Evolutionary conservation across 2,797 vertebrate genomes (phyloP).

Genomic region (Dendrocincla tyrannina): DNA sequence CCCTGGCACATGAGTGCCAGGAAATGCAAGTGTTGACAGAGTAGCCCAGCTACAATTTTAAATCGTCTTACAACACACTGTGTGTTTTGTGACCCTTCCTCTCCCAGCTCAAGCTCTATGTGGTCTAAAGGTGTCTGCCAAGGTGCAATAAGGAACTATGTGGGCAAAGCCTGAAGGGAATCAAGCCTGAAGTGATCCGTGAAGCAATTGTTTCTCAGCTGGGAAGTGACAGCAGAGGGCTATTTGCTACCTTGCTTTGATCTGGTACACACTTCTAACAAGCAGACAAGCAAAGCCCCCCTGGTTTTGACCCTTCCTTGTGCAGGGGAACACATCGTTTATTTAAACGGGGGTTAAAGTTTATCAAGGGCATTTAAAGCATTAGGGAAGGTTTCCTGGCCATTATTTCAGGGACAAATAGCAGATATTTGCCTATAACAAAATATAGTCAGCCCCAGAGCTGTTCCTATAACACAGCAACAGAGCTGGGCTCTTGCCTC

Average conservation of each 20-base stretch:
- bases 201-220: background rate
- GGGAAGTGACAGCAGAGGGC: background rate
- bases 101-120: rapidly evolving
- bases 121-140: background rate
- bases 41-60: background rate
- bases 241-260: background rate
- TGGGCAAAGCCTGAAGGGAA: background rate
- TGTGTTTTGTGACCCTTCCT: background rate
- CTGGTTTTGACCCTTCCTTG: background rate
- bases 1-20: rapidly evolving
- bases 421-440: background rate
- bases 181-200: background rate
- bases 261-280: background rate
- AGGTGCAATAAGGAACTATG: rapidly evolving
- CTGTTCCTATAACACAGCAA: background rate
- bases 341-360: background rate
- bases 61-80: background rate
- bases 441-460: background rate
- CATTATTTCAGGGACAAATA: background rate
- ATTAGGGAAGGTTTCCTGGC: background rate
- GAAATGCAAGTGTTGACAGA: background rate
- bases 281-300: background rate
- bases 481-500: background rate
- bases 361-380: background rate
- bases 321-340: background rate